Percentiles rank a stretch among this genome's conserved stretches.
phyloP scores from a whole-genome alignment of 2,888 invertebrate species.

The Prosapia bicincta region DNA sequence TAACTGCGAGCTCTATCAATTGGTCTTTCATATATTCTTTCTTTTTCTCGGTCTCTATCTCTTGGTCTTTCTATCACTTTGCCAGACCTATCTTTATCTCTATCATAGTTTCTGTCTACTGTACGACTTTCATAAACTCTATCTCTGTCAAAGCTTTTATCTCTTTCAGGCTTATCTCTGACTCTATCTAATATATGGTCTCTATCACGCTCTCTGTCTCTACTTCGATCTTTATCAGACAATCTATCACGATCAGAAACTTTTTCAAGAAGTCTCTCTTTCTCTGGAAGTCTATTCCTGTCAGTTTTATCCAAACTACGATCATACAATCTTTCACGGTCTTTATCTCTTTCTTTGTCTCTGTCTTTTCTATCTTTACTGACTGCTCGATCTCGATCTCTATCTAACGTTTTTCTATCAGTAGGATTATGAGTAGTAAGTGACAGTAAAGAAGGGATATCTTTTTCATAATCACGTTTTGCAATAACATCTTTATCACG shows the following conservation, averaged over 20 bases:
- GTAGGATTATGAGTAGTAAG: constrained; percentile 11
- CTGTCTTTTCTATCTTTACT: constrained; percentile 48
- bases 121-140: constrained; percentile 28
- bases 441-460: constrained; percentile 14
- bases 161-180: constrained; percentile 30
- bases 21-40: constrained; percentile 19
- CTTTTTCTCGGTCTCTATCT: constrained; percentile 40
- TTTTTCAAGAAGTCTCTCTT: constrained; percentile 23
- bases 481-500: constrained; percentile 18
- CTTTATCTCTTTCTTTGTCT: constrained; percentile 46
- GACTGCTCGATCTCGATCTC: constrained; percentile 21
- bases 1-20: constrained; percentile 21
- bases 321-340: constrained; percentile 44
- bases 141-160: constrained; percentile 31
- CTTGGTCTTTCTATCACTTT: constrained; percentile 40
- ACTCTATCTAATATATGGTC: constrained; percentile 17
- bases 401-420: constrained; percentile 17
- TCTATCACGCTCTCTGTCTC: constrained; percentile 25
- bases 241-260: constrained; percentile 19
- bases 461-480: constrained; percentile 25
- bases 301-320: constrained; percentile 37
- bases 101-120: constrained; percentile 35
- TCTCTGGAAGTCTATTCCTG: constrained; percentile 17
- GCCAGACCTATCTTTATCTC: constrained; percentile 40
- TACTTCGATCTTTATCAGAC: constrained; percentile 25